A percentile compares a stretch with the other conserved stretches of the same genome.
Conservation (phyloP, 2,113 vertebrate species). For the Pogonocichla stellata region DNA sequence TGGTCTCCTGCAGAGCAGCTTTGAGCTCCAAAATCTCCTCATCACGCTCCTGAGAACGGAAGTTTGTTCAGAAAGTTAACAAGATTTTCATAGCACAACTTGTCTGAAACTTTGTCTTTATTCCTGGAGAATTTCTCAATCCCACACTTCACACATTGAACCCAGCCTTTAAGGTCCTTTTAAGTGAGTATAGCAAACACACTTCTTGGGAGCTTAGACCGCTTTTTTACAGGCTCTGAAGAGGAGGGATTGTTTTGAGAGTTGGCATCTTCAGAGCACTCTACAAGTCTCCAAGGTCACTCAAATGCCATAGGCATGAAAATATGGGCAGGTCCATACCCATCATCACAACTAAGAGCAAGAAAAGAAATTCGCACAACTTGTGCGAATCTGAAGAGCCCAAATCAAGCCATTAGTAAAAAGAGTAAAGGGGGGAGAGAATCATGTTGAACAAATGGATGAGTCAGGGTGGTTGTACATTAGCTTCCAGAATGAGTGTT, state of each 20-base stretch:
- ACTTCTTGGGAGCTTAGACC: neutral
- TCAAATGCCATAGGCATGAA: neutral
- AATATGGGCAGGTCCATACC: neutral
- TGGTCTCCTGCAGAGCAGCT: slow-evolving; percentile 75
- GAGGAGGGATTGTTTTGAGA: neutral
- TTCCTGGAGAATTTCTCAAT: neutral
- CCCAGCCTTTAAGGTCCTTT: neutral
- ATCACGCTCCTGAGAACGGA: slow-evolving; percentile 82
- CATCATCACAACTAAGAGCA: neutral
- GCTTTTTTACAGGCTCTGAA: neutral
- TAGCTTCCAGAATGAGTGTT: neutral
- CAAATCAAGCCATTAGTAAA: neutral
- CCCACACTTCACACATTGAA: neutral
- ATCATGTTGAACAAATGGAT: neutral
- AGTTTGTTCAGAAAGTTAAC: neutral
- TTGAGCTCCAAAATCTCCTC: slow-evolving; percentile 85
- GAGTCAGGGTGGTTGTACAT: neutral
- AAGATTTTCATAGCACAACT: neutral
- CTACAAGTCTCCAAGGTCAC: neutral
- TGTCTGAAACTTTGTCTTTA: neutral
- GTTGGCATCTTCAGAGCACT: neutral
- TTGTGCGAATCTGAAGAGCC: neutral
- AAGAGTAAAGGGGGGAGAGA: fast-evolving
- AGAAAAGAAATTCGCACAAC: neutral
- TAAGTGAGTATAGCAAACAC: neutral